A percentile compares a stretch with the other conserved stretches of the same genome.
These are phyloP conservation scores for Campylomormyrus tamandua DNA, from an alignment of 2,113 vertebrate species.

Conservation along the genomic window DNA sequence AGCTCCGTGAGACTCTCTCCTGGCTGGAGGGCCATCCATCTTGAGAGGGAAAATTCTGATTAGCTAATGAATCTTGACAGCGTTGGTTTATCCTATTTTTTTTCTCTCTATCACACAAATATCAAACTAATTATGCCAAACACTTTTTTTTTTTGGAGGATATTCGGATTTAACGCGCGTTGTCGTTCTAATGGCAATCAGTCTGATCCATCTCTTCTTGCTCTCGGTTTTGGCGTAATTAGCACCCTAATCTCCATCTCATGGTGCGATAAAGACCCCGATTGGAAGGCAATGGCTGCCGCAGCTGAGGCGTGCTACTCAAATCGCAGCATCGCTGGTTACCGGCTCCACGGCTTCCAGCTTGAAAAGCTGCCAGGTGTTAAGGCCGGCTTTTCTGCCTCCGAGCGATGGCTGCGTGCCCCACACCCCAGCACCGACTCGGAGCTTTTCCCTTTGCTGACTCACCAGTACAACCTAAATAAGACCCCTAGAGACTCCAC, in stretches of 20 bases:
- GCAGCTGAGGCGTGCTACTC: constrained; percentile 2
- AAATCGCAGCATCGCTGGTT: not conserved
- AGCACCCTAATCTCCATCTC: constrained; percentile 23
- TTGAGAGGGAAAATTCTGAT: constrained; percentile 18
- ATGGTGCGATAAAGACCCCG: constrained; percentile 8
- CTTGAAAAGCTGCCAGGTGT: not conserved
- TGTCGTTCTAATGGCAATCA: constrained; percentile 48
- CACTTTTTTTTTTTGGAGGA: constrained; percentile 32
- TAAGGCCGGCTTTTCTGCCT: not conserved
- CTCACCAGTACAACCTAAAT: not conserved
- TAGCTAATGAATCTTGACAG: constrained; percentile 27
- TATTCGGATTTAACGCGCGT: constrained; percentile 38
- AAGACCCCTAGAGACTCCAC: not conserved
- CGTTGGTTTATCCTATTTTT: constrained; percentile 18
- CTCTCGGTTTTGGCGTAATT: constrained; percentile 32
- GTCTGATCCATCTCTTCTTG: constrained; percentile 51
- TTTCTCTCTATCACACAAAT: constrained; percentile 29
- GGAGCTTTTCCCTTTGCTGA: not conserved
- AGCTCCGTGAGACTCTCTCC: not conserved
- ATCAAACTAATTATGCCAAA: constrained; percentile 36
- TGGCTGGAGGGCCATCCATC: not conserved
- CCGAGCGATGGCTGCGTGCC: not conserved
- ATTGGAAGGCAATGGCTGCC: not conserved
- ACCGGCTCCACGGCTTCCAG: not conserved
- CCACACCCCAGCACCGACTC: not conserved